These are phyloP conservation scores for Platycnemis pennipes DNA, from an alignment of 2,888 invertebrate genomes.

Conservation along the genomic window DNA sequence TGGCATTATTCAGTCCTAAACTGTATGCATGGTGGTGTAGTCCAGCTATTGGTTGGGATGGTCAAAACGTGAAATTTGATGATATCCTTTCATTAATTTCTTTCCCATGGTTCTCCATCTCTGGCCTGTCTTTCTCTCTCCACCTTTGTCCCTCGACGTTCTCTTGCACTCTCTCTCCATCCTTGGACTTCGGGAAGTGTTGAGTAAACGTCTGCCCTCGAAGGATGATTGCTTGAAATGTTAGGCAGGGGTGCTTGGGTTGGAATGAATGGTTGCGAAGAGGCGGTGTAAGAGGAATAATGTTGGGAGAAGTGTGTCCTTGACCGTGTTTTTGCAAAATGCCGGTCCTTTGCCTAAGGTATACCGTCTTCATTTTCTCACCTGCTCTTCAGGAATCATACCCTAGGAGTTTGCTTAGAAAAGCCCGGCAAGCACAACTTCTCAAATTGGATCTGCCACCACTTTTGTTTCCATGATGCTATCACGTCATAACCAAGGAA, in stretches of 20 bases:
- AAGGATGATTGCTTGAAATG: constrained; percentile 15
- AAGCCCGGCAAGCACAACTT: too few relatives aligned
- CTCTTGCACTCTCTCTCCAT: neutral
- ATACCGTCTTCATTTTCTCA: neutral
- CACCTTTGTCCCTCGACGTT: too few relatives aligned
- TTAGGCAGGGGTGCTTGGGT: neutral
- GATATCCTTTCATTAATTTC: neutral
- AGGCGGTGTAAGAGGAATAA: neutral
- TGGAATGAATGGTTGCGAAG: neutral
- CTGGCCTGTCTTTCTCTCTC: neutral
- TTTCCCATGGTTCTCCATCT: neutral
- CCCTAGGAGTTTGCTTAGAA: neutral
- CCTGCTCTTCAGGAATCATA: neutral
- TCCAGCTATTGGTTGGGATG: too few relatives aligned
- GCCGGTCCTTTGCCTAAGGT: neutral
- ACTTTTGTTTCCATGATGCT: too few relatives aligned
- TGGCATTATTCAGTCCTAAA: too few relatives aligned
- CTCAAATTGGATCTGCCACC: too few relatives aligned
- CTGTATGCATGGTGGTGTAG: too few relatives aligned
- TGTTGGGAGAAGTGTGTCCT: neutral
- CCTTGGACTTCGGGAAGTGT: neutral
- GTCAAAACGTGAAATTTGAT: too few relatives aligned
- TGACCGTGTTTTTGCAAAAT: neutral
- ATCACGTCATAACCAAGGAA: too few relatives aligned
- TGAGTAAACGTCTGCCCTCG: neutral